Percentiles rank a stretch among this genome's conserved stretches.
Evolutionary conservation across 23 tunicate genomes (phyloP).

Genomic region (Trididemnum clinides): DNA sequence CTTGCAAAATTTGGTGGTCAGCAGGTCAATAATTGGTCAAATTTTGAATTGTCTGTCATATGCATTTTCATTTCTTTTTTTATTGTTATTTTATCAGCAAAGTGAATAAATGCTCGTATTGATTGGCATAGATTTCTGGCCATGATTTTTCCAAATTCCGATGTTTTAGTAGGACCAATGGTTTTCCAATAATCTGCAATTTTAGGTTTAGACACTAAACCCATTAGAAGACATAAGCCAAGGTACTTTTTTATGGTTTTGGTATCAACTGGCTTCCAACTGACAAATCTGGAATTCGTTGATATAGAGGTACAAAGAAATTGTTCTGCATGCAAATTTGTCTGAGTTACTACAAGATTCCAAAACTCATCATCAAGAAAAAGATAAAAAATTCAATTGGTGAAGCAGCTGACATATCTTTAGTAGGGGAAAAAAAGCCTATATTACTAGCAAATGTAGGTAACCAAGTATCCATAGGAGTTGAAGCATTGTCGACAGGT

Average conservation of each 20-base stretch:
- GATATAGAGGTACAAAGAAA: conserved; percentile 5
- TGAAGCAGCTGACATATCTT: conserved; percentile 17
- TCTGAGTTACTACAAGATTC: conserved; percentile 18
- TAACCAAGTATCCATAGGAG: conserved; percentile 35
- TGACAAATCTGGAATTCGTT: conserved; percentile 24
- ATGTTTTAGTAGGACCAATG: conserved; percentile 4
- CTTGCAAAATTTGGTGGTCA: conserved; percentile 22
- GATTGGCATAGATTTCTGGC: conserved; percentile 10
- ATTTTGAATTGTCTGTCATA: conserved; percentile 41
- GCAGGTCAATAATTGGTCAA: conserved; percentile 30
- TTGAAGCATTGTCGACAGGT: conserved; percentile 28
- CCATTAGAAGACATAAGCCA: conserved; percentile 34
- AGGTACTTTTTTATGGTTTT: conserved; percentile 13
- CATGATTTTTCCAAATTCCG: conserved; percentile 37
- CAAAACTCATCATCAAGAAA: conserved; percentile 24
- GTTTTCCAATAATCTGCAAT: conserved; percentile 26
- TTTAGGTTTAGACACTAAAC: conserved; percentile 24
- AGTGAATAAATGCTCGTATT: conserved; percentile 26
- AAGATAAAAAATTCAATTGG: conserved; percentile 7
- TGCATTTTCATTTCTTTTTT: conserved; percentile 12
- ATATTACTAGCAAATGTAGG: conserved; percentile 22
- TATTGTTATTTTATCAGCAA: conserved; percentile 26
- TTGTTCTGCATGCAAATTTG: conserved; percentile 33
- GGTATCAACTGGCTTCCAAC: conserved; percentile 23
- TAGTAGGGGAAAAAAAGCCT: conserved; percentile 28